phyloP scores from a whole-genome alignment of 2,113 vertebrate species.

The Nycticebus coucang region DNA sequence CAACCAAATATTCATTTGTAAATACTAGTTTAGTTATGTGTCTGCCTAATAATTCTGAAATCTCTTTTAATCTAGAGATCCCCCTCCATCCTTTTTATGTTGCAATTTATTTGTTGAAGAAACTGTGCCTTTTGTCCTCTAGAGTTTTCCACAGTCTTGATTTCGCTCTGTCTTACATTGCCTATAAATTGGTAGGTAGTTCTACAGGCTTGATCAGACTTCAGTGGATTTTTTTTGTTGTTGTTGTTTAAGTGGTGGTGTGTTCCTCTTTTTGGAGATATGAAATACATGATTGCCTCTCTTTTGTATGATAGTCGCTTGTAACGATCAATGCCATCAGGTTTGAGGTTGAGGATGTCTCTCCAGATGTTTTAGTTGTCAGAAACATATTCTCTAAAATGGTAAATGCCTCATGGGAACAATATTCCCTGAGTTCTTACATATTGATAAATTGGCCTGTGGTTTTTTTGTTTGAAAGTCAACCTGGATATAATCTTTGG shows the following conservation, averaged over 20 bases:
- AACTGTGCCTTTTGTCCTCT: neutral
- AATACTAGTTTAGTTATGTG: neutral
- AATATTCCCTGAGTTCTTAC: conserved; percentile 39
- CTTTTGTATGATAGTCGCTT: neutral
- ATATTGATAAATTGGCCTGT: conserved; percentile 26
- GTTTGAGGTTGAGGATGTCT: neutral
- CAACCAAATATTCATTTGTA: neutral
- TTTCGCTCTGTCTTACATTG: neutral
- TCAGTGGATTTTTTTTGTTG: neutral
- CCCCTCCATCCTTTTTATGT: neutral
- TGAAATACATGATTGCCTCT: neutral
- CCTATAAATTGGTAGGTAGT: neutral
- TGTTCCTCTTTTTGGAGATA: neutral
- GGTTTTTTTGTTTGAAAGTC: conserved; percentile 32
- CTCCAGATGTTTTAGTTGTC: neutral
- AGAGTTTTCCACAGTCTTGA: neutral
- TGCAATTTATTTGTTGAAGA: conserved; percentile 19
- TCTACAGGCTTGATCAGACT: conserved; percentile 8
- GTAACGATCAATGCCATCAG: conserved; percentile 14
- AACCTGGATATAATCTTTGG: conserved; percentile 20
- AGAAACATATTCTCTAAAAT: conserved; percentile 39
- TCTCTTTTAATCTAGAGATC: conserved; percentile 2
- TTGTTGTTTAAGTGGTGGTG: neutral
- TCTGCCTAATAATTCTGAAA: neutral
- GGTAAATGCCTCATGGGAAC: neutral